Base-by-base conservation (phyloP, 2,797 vertebrate genomes). In the Phataginus tricuspis region DNA sequence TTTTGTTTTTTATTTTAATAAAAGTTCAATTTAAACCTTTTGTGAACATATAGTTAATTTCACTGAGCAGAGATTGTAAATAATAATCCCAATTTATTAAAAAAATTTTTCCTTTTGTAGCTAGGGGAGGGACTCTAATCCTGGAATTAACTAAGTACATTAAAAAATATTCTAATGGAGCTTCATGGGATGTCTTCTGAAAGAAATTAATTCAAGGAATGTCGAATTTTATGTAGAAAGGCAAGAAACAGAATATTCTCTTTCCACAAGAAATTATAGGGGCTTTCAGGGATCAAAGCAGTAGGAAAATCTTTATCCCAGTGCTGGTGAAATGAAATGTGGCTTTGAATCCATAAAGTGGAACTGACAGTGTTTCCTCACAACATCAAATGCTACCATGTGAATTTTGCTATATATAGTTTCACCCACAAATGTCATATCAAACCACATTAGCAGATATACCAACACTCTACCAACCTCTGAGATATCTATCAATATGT, bases 21-120 rank as follows among this genome's bases (percentile, higher is more conserved):
- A 64, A 92, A 61, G 31, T 75, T 95, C 42, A 79, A 51, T 83
- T 63, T 83, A 79, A 95, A 86, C 68, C 69, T 92, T 98, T 95
- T 64, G 19, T 95, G 80, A 90, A 97, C 75, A 97, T 91, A 96
- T 83, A 96, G 82, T 97, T 96, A 93, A 96, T 97, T 96, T 86
- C 68, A n/a, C 75, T 95, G 97, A 95, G 92, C 39, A 94, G 39
- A 87, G 37, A 94, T 94, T 97, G 82, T 94, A 98, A 77, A 42
- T 80, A 96, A 91, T 92, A 96, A 88, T 95, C 63, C 42, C 94
- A 98, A 95, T 37, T 61, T 68, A 83, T 71, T 92, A 51, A 29
- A 57, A 29, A 34, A 63, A 83, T 96, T 96, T 96, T 79, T 86
- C 69, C 49, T 77, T 69, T 72, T 51, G 83, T 88, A 91, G 53